A percentile compares a stretch with the other conserved stretches of the same genome.
Evolutionary conservation across 2,113 vertebrate species (phyloP).

Genomic region (Vulpes lagopus): DNA sequence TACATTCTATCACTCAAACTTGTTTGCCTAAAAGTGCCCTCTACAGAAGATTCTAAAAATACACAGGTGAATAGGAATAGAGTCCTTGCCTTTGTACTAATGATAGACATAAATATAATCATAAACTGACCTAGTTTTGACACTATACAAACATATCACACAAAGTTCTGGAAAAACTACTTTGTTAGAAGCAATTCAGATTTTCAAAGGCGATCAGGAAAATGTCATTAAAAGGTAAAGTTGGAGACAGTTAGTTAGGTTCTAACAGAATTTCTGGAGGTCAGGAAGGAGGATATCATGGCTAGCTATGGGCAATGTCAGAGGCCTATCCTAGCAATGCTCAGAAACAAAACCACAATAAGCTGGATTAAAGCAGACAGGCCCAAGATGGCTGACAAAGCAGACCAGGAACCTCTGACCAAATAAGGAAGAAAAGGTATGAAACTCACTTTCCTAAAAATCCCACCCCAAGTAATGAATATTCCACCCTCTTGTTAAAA

Average conservation of each 20-base stretch:
- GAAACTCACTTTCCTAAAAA: neutral
- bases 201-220: neutral
- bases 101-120: neutral
- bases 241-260: neutral
- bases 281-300: neutral
- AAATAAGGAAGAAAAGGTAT: neutral
- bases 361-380: neutral
- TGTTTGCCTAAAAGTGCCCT: neutral
- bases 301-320: neutral
- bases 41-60: neutral
- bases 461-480: neutral
- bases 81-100: neutral
- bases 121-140: neutral
- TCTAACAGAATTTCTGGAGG: neutral
- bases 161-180: neutral
- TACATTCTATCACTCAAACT: neutral
- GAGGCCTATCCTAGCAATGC: neutral
- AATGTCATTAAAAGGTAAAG: neutral
- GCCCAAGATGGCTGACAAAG: neutral
- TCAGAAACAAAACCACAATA: neutral
- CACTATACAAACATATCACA: neutral
- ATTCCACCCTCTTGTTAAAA: neutral
- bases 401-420: neutral
- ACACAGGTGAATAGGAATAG: neutral
- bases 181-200: neutral